Conservation (phyloP, 2,113 vertebrate genomes). For the Dipodomys stephensi region DNA sequence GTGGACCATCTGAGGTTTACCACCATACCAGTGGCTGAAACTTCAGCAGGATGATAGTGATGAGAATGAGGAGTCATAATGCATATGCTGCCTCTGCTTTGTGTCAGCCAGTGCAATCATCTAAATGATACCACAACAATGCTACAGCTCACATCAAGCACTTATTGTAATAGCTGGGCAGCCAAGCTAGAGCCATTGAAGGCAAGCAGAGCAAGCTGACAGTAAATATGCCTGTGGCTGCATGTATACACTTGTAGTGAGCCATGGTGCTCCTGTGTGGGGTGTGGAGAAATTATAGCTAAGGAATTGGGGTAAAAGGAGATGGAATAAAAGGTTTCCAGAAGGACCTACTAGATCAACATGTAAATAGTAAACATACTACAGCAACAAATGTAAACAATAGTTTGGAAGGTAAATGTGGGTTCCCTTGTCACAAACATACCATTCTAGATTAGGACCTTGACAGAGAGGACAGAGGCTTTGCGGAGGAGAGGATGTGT, state of each 20-base stretch:
- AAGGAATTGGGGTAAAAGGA: background rate
- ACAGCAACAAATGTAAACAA: background rate
- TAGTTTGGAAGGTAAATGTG: background rate
- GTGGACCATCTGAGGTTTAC: slow-evolving; percentile 15
- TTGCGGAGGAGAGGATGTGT: fast-evolving
- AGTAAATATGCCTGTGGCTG: slow-evolving; percentile 58
- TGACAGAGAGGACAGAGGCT: fast-evolving
- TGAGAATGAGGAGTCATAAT: slow-evolving; percentile 16
- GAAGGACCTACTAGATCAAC: no score
- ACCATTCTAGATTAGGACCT: background rate
- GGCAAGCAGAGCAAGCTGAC: slow-evolving; percentile 61
- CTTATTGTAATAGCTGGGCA: slow-evolving; percentile 80
- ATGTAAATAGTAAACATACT: background rate
- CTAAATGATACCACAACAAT: slow-evolving; percentile 79
- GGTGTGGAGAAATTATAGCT: slow-evolving; percentile 13
- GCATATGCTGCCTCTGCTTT: slow-evolving; percentile 71
- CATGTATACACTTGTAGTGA: slow-evolving; percentile 19
- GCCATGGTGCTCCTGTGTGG: background rate
- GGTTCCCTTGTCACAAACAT: background rate
- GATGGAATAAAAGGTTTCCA: background rate
- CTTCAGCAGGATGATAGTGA: background rate
- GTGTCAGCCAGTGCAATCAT: slow-evolving; percentile 71
- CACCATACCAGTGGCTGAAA: background rate
- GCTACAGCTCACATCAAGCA: slow-evolving; percentile 80
- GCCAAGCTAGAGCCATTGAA: slow-evolving; percentile 76